Evolutionary conservation across 2,888 invertebrate genomes (phyloP).

Genomic region (Malachius bipustulatus): DNA sequence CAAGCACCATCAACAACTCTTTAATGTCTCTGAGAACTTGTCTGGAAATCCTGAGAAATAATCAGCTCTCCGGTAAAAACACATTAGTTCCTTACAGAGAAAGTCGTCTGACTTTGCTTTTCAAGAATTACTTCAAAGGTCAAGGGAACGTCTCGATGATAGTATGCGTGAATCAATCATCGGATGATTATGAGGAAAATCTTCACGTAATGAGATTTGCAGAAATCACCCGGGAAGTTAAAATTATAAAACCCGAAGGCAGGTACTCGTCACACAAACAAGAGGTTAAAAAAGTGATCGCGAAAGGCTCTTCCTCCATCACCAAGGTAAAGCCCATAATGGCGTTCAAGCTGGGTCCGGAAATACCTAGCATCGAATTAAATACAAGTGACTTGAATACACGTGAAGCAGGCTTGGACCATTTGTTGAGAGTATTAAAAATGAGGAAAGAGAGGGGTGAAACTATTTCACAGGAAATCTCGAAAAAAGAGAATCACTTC

Average conservation of each 20-base stretch:
- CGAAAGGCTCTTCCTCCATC: conserved; percentile 19
- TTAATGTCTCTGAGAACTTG: conserved; percentile 88
- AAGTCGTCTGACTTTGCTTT: conserved; percentile 85
- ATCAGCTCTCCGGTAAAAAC: conserved; percentile 56
- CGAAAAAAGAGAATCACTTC: conserved; percentile 49
- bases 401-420: conserved; percentile 50
- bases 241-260: conserved; percentile 58
- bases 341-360: conserved; percentile 20
- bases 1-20: conserved; percentile 94
- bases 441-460: conserved; percentile 53
- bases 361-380: conserved; percentile 25
- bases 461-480: conserved; percentile 49
- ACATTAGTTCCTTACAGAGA: conserved; percentile 92
- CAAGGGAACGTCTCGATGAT: conserved; percentile 94
- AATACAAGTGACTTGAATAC: conserved; percentile 56
- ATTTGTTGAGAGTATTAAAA: conserved; percentile 43
- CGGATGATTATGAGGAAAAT: conserved; percentile 91
- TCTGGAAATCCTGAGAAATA: conserved; percentile 81
- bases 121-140: conserved; percentile 96
- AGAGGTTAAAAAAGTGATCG: conserved; percentile 20
- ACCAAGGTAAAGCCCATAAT: conserved; percentile 14
- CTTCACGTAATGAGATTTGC: conserved; percentile 89
- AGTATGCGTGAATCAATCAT: conserved; percentile 89
- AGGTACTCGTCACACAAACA: conserved; percentile 32
- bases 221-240: conserved; percentile 91